Conservation (phyloP, 2,113 vertebrate genomes). For the Lasiurus cinereus region DNA sequence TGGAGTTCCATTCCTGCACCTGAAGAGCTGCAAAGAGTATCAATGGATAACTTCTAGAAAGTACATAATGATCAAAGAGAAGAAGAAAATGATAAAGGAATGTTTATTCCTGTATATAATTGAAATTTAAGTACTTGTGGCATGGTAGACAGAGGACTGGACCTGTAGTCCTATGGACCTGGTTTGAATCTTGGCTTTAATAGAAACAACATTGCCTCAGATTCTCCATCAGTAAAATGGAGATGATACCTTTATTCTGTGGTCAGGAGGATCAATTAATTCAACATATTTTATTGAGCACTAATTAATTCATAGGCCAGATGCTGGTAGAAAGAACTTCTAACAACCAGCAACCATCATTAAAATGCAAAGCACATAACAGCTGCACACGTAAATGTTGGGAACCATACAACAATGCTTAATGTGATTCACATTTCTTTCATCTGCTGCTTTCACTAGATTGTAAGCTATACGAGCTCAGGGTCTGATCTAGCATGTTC, state of each 20-base stretch:
- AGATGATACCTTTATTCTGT: neutral
- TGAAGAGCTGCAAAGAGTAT: neutral
- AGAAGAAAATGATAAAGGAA: neutral
- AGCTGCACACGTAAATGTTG: accelerated
- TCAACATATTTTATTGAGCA: neutral
- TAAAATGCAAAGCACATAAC: neutral
- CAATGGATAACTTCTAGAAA: neutral
- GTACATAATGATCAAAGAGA: neutral
- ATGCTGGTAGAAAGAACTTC: neutral
- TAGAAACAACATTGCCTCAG: neutral
- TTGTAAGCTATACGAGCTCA: neutral
- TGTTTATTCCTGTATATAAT: neutral
- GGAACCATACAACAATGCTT: neutral
- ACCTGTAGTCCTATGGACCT: neutral
- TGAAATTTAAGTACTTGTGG: neutral
- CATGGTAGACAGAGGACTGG: neutral
- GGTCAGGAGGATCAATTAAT: neutral
- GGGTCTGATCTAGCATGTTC: neutral
- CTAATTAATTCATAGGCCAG: neutral
- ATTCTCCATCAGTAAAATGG: neutral
- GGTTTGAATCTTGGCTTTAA: neutral
- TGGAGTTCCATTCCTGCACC: neutral
- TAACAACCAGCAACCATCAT: neutral
- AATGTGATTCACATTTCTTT: neutral
- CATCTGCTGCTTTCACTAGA: neutral